Base-by-base conservation (phyloP, 2,888 invertebrate species). In the Acheta domesticus region DNA sequence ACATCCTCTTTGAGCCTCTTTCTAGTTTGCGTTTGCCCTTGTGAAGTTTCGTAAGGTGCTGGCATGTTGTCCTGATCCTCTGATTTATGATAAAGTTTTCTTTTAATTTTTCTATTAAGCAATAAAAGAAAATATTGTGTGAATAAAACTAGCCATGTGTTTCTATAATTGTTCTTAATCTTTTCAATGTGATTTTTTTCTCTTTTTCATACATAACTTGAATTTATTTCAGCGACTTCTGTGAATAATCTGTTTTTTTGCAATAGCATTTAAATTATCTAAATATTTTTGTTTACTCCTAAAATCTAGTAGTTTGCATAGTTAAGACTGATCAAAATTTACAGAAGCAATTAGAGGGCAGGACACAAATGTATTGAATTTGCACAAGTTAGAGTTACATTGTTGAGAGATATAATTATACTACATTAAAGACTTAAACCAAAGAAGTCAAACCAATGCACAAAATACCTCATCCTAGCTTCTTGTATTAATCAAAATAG, bases 391-490 rank as follows among this genome's bases (percentile, higher is more conserved):
- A 75, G 36, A 75, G 21, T 75, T 75, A 36, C 74, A 62, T 48
- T 21, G 48, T 20, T 74, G 23, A 23, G 19, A 49, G 49, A 74
- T 77, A 77, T 79, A 76, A 74, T 76, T 79, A 73, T 23, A 78
- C 20, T 23, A 36, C 16, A n/a, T 76, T 62, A 19, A 62, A 62
- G 62, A 62, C 62, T 62, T 62, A 62, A 62, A 62, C 62, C 62
- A 62, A 62, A 62, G 16, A 62, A 62, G 62, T 62, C 75, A 74
- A 76, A 75, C 77, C 62, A 74, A 77, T 79, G 79, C 79, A 79
- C 77, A 79, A 79, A 77, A 77, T 79, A 79, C 79, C 79, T 79
- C 79, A 79, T 79, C 79, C 77, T 77, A 36, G 20, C 73, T 48
- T 77, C 48, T 48, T 77, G 36, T 74, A 23, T 19, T 50, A 74